Base-by-base conservation (phyloP, 2,797 vertebrate genomes). In the Ciconia nigra region DNA sequence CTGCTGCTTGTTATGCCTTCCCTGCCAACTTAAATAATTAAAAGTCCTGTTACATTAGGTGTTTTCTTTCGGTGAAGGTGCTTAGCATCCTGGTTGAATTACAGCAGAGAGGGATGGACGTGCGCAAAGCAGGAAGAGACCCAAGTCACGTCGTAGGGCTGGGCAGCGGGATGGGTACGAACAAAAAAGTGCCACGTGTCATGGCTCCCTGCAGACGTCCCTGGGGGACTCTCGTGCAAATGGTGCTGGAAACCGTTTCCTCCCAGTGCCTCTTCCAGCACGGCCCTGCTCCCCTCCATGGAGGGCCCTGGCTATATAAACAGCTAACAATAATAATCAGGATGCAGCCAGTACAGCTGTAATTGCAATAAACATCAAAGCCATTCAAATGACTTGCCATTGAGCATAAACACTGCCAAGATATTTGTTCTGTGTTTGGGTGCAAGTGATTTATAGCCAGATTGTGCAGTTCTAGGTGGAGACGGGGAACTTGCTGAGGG, bases 1-100 rank as follows among this genome's bases (percentile, higher is more conserved):
- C 83, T 49, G 80, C 83, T 63, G 26, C 81, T 90, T 94, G 93
- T 96, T 94, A 5, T 54, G 59, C 47, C 71, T 95, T 87, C 83
- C 63, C 57, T 70, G 86, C 94, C 93, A 96, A 90, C 52, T 65
- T 77, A 96, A 96, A 96, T 73, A 96, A 97, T 80, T 78, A 72
- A 52, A 62, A 70, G 7, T 5, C 55, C 55, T 15, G 9, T 66
- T 73, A 5, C 7, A 4, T 15, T n/a, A 20, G 74, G 24, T 67
- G 77, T 74, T 95, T 93, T 61, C 59, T 29, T 52, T 21, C 3
- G 49, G 42, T 7, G 58, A 84, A 44, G 83, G 67, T 62, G 63
- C 81, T 77, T 33, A 57, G 92, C 88, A 74, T 42, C 86, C 78
- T 5, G 0, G 11, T 1, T 18, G 78, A 5, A 15, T 44, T 24